phyloP scores from a whole-genome alignment of 92 coral and sea anemone species.

The Phenganax subtilis region DNA sequence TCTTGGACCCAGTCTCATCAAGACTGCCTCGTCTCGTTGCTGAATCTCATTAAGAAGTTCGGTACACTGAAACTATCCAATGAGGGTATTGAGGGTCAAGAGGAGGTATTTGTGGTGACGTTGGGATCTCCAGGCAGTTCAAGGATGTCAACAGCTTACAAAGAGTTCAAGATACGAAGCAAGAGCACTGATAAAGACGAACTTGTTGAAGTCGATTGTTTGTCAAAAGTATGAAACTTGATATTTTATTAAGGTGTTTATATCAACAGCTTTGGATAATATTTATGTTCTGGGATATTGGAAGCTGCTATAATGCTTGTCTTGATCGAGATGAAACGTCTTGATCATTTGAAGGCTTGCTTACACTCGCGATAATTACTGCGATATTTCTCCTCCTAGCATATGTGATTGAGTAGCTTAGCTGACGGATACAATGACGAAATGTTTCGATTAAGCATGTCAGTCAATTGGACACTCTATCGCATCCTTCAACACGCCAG shows the following conservation, averaged over 20 bases:
- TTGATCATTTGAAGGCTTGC: no score
- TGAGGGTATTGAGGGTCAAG: constrained; percentile 58
- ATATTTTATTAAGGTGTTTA: not conserved
- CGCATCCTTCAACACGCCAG: no score
- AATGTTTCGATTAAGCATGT: no score
- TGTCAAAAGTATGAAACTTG: constrained; percentile 59
- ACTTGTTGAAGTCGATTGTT: constrained; percentile 77
- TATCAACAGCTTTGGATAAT: no score
- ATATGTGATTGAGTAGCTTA: no score
- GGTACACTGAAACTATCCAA: constrained; percentile 72
- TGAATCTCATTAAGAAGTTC: constrained; percentile 85
- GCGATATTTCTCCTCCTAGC: no score
- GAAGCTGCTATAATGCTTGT: no score
- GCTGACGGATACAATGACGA: no score
- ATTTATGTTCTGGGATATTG: no score
- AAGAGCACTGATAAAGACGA: constrained; percentile 97
- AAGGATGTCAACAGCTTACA: constrained; percentile 60
- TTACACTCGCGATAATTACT: no score
- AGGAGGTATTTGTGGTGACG: constrained; percentile 68
- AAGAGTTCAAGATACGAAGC: constrained; percentile 77
- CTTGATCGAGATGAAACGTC: no score
- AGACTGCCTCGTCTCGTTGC: constrained; percentile 79
- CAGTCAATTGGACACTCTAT: no score
- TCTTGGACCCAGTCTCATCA: constrained; percentile 98
- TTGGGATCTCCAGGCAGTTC: constrained; percentile 47